These are phyloP conservation scores for Syritta pipiens DNA, from an alignment of 2,888 invertebrate genomes.

Conservation along the genomic window DNA sequence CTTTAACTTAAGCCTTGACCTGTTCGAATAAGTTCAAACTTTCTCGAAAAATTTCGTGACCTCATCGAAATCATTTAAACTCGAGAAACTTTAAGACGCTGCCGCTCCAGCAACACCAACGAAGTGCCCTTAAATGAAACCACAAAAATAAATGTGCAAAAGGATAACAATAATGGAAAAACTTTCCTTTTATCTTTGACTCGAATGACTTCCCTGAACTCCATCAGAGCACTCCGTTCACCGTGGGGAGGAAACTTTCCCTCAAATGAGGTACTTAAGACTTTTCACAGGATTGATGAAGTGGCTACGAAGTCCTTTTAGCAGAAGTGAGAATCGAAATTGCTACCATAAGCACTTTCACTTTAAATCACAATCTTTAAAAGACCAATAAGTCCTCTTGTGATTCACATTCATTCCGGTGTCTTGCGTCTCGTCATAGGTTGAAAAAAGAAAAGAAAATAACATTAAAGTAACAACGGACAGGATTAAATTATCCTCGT, in stretches of 20 bases:
- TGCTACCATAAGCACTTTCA: not conserved
- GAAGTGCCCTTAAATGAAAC: constrained; percentile 3
- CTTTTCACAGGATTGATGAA: constrained; percentile 53
- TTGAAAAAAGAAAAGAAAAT: not conserved
- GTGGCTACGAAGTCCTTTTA: constrained; percentile 49
- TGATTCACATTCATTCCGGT: not conserved
- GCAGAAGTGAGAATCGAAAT: constrained; percentile 31
- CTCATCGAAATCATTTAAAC: not conserved
- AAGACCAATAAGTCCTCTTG: not conserved
- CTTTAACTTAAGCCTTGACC: too few species aligned
- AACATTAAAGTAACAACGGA: too few species aligned
- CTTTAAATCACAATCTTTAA: not conserved
- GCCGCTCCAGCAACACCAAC: not conserved
- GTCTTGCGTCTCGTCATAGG: not conserved
- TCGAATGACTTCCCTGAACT: constrained; percentile 40
- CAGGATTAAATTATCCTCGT: constrained; percentile 32
- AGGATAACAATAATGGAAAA: constrained; percentile 55
- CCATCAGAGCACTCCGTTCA: constrained; percentile 3
- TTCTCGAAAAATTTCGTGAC: too few species aligned
- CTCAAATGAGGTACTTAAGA: constrained; percentile 49
- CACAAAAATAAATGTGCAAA: constrained; percentile 19
- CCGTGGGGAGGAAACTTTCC: constrained; percentile 25
- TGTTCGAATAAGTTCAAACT: too few species aligned
- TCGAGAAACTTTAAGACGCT: not conserved
- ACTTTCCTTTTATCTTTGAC: constrained; percentile 46